Percentiles rank a stretch among this genome's conserved stretches.
phyloP scores from a whole-genome alignment of 1,140 invertebrate species.

The Delia radicum region DNA sequence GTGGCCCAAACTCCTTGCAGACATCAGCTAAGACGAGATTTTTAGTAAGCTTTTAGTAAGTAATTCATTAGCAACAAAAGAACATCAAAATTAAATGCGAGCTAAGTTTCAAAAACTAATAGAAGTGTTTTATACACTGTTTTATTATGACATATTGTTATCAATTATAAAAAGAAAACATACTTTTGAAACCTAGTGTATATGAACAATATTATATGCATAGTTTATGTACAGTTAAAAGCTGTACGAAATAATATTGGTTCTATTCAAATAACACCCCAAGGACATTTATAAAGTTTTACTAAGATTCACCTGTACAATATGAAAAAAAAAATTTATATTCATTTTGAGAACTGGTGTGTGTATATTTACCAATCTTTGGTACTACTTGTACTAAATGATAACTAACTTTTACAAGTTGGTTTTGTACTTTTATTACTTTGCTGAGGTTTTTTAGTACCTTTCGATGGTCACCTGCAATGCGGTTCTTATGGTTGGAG shows the following conservation, averaged over 20 bases:
- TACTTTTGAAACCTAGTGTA: neutral
- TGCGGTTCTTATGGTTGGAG: slow-evolving; percentile 13
- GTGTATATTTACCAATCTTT: neutral
- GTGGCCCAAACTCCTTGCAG: no score
- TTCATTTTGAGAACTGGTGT: neutral
- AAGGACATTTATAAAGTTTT: neutral
- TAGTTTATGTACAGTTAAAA: neutral
- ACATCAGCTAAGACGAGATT: no score
- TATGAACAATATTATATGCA: no score
- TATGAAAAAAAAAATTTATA: neutral
- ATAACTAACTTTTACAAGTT: slow-evolving; percentile 20
- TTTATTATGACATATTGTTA: no score
- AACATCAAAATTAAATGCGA: no score
- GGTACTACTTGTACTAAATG: neutral
- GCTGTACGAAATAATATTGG: neutral
- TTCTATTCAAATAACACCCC: neutral
- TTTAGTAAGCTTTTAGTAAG: no score
- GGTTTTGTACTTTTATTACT: slow-evolving; percentile 26
- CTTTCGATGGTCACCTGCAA: slow-evolving; percentile 13
- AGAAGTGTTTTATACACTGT: no score
- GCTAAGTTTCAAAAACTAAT: no score
- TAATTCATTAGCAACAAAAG: no score
- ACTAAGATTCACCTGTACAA: neutral
- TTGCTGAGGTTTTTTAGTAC: slow-evolving; percentile 13
- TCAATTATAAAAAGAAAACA: no score